Conservation (phyloP, 2,888 invertebrate species). For the Lycaena phlaeas region DNA sequence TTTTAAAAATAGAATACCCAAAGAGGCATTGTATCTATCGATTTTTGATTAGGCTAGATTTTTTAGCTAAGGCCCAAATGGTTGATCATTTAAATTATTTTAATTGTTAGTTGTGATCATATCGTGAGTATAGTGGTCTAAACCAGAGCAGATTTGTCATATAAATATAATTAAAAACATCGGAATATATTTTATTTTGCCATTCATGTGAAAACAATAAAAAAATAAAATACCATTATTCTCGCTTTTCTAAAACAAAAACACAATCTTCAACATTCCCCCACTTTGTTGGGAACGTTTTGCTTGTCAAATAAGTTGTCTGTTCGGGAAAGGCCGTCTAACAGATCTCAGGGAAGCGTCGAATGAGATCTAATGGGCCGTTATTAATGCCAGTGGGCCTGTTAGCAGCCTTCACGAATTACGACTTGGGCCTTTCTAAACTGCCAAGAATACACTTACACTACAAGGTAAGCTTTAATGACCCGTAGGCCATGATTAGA, state of each 20-base stretch:
- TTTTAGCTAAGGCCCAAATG: no score
- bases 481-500: conserved; percentile 28
- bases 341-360: conserved; percentile 36
- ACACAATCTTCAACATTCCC: conserved; percentile 16
- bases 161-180: no score
- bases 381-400: conserved; percentile 56
- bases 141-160: no score
- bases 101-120: no score
- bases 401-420: conserved; percentile 51
- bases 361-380: conserved; percentile 59
- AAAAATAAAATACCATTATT: not conserved
- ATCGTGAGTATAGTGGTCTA: no score
- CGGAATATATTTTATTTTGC: no score
- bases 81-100: no score
- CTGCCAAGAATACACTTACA: conserved; percentile 37
- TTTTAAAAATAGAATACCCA: no score
- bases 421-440: conserved; percentile 48
- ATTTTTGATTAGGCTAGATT: no score
- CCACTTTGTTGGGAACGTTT: conserved; percentile 13
- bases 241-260: not conserved
- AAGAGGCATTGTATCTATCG: no score
- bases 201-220: no score
- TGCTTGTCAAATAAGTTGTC: conserved; percentile 21
- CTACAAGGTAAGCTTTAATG: conserved; percentile 28
- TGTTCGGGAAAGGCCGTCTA: conserved; percentile 22